Percentiles rank a stretch among this genome's conserved stretches.
Conservation (phyloP, 2,888 invertebrate genomes). For the Eretmocerus hayati region DNA sequence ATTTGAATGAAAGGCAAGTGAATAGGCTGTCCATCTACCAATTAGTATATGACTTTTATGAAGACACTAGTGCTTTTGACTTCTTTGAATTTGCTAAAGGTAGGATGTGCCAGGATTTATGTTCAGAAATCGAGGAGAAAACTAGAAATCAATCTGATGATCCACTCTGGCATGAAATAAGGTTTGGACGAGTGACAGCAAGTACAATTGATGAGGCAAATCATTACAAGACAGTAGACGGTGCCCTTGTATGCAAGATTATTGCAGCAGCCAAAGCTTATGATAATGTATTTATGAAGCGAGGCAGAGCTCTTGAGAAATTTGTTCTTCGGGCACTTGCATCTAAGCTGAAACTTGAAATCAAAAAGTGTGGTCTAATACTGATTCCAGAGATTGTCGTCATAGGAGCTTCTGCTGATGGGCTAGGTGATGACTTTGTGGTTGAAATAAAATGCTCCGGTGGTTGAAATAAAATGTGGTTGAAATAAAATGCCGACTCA, state of each 20-base stretch:
- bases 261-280: conserved; percentile 7
- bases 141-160: too few species aligned
- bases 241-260: conserved; percentile 1
- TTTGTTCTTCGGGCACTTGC: background rate
- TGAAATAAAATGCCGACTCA: too few species aligned
- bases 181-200: conserved; percentile 8
- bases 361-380: background rate
- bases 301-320: background rate
- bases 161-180: conserved; percentile 10
- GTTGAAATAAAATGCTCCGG: too few species aligned
- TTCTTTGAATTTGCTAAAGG: background rate
- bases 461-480: too few species aligned
- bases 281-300: conserved; percentile 3
- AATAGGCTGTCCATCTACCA: too few species aligned
- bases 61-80: background rate
- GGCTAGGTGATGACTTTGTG: too few species aligned
- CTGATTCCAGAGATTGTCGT: too few species aligned
- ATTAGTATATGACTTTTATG: too few species aligned
- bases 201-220: conserved; percentile 3
- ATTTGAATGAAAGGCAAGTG: too few species aligned
- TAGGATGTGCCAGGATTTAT: background rate
- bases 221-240: background rate
- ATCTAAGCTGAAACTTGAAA: background rate
- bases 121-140: background rate
- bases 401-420: too few species aligned